Evolutionary conservation across 2,113 vertebrate genomes (phyloP).

Genomic region (Sciurus niger): DNA sequence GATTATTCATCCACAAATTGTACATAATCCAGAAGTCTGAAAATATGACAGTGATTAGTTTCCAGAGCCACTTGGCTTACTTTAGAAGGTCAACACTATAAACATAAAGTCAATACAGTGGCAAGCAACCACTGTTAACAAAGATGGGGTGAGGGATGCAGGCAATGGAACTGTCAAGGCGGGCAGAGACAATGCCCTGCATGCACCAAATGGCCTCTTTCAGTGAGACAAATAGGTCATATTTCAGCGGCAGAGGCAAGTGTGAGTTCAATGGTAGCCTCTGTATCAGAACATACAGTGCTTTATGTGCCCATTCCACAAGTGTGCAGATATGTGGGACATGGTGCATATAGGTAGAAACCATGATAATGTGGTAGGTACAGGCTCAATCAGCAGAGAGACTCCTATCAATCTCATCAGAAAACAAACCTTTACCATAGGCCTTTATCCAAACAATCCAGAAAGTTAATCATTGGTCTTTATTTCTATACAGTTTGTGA

Average conservation of each 20-base stretch:
- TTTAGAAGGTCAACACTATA: not conserved
- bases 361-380: not conserved
- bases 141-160: not conserved
- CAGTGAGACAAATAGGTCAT: not conserved
- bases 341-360: not conserved
- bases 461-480: not conserved
- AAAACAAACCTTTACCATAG: not conserved
- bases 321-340: too few relatives aligned
- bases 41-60: not conserved
- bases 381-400: not conserved
- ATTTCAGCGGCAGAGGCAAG: not conserved
- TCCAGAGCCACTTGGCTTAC: not conserved
- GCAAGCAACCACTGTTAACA: not conserved
- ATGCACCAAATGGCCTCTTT: not conserved
- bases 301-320: not conserved
- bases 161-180: not conserved
- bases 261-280: not conserved
- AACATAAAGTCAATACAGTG: not conserved
- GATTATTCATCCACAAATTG: not conserved
- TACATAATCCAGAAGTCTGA: not conserved
- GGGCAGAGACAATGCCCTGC: rapidly evolving
- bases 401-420: not conserved
- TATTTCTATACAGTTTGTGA: not conserved
- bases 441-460: not conserved
- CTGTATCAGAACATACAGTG: not conserved